A percentile compares a stretch with the other conserved stretches of the same genome.
These are phyloP conservation scores for Therioaphis trifolii DNA, from an alignment of 2,888 invertebrate species.

Conservation along the genomic window DNA sequence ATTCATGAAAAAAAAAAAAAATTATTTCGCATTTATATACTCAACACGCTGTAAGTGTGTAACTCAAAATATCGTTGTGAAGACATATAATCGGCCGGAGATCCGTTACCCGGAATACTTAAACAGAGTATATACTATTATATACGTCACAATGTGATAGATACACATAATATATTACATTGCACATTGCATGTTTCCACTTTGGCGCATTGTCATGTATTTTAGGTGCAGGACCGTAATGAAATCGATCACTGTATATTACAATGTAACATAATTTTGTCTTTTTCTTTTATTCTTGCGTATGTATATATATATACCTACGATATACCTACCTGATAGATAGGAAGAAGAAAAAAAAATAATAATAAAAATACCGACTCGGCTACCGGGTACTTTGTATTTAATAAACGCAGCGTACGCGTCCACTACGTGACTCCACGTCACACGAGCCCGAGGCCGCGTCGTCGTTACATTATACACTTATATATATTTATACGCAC, in stretches of 20 bases:
- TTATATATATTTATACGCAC: constrained; percentile 28
- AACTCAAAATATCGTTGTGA: no score
- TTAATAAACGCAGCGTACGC: constrained; percentile 54
- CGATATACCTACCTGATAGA: background rate
- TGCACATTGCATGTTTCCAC: background rate
- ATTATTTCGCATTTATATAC: no score
- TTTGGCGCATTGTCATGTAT: constrained; percentile 2
- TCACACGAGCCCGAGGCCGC: constrained; percentile 52
- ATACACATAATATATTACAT: background rate
- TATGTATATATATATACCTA: no score
- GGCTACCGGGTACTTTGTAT: constrained; percentile 60
- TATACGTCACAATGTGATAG: background rate
- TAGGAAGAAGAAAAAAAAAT: background rate
- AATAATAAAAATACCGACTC: constrained; percentile 31
- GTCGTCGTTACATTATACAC: background rate
- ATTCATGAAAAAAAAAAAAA: no score
- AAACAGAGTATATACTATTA: no score
- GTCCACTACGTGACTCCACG: constrained; percentile 60
- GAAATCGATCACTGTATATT: constrained; percentile 1
- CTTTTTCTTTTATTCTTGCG: constrained; percentile 8
- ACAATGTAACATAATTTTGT: background rate
- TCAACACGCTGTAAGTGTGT: no score
- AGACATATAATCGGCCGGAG: no score
- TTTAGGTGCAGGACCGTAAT: constrained; percentile 19
- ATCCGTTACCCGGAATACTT: no score